Base-by-base conservation (phyloP, 2,888 invertebrate genomes). In the Napeogenes sylphis region DNA sequence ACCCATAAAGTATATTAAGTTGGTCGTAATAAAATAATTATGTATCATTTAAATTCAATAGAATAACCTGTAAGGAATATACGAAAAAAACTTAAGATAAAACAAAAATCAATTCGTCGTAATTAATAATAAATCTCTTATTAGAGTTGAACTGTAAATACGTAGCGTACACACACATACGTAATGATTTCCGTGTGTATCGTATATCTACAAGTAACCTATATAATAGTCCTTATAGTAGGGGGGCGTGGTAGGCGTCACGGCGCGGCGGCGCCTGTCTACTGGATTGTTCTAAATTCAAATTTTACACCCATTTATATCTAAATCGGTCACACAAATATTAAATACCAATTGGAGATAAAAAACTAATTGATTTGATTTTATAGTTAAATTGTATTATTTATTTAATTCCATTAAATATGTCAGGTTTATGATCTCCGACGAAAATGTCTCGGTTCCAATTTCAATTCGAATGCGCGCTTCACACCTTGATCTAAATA, bases 401-500 rank as follows among this genome's bases (percentile, higher is more conserved):
- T 2, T n/a, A 6, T n/a, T 46, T 46, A 46, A 13, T 21, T 21
- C 21, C 0, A 46, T 47, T 21, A 14, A 4, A 14, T 14, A 14
- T 47, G 21, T 14, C 47, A n/a, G 12, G n/a, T 14, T n/a, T 14
- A 6, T 84, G 83, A 83, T 87, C 84, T 83, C 84, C 83, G 79
- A 82, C 82, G 82, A 85, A 87, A 86, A 89, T 84, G 83, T 85
- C 84, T 80, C 83, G 78, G 82, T 82, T 82, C 83, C 82, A 81
- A 83, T 87, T 85, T 85, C 85, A 79, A 82, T 84, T 86, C 85
- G 84, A 84, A 81, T 85, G 85, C 87, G 84, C 83, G 85, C 85
- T 86, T 87, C 84, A 84, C 89, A 89, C 90, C 90, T 90, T 90
- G 90, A 90, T 90, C 90, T 90, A 89, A 90, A 90, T 90, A 87